Evolutionary conservation across 2,797 vertebrate species (phyloP).

Genomic region (Phoeniculus purpureus): DNA sequence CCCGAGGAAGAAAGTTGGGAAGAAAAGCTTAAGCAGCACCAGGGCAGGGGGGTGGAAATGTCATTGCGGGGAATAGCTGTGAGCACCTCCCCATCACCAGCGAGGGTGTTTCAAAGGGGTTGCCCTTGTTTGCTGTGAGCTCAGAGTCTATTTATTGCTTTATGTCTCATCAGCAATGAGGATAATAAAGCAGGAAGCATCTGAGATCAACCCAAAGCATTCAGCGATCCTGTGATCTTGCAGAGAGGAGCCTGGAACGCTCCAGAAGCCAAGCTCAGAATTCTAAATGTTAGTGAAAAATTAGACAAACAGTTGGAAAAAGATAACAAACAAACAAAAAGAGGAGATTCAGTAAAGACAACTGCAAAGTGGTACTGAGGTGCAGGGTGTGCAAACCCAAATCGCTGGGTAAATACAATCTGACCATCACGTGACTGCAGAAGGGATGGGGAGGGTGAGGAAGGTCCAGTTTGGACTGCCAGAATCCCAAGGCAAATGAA

Average conservation of each 20-base stretch:
- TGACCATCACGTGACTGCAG: background rate
- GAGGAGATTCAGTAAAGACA: slow-evolving; percentile 24
- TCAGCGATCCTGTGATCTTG: background rate
- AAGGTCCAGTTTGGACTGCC: background rate
- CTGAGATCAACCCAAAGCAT: background rate
- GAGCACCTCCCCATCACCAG: background rate
- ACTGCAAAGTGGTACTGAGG: background rate
- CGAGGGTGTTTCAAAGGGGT: background rate
- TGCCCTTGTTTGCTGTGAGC: background rate
- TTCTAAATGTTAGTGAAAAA: background rate
- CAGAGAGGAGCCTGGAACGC: background rate
- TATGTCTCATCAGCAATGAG: background rate
- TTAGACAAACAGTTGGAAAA: background rate
- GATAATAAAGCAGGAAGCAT: background rate
- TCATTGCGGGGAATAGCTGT: background rate
- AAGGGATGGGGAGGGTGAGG: background rate
- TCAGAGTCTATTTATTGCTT: background rate
- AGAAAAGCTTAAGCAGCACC: background rate
- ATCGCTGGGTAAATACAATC: background rate
- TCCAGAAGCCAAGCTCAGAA: background rate
- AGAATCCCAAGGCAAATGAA: background rate
- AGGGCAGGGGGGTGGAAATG: background rate
- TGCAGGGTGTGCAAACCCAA: background rate
- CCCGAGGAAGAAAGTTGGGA: fast-evolving
- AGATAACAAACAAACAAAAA: background rate